Evolutionary conservation across 2,888 invertebrate species (phyloP).

Genomic region (Exocentrus adspersus): DNA sequence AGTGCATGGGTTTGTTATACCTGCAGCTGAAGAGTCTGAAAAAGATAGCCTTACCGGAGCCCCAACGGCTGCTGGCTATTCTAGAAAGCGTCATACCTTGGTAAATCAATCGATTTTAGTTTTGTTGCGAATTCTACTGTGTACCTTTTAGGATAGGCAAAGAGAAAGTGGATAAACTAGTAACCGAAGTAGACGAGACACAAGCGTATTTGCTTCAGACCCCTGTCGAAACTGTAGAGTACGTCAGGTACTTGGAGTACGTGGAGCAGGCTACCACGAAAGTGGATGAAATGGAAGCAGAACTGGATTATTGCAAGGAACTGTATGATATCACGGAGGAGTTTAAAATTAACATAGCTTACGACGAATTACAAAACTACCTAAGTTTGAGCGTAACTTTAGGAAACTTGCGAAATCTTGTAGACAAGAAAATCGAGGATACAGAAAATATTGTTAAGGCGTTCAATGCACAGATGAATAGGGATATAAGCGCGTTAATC

Average conservation of each 20-base stretch:
- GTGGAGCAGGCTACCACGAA: slow-evolving; percentile 72
- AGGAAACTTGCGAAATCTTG: slow-evolving; percentile 72
- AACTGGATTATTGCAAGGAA: slow-evolving; percentile 83
- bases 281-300: slow-evolving; percentile 77
- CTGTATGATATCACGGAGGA: slow-evolving; percentile 86
- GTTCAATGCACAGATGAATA: slow-evolving; percentile 79
- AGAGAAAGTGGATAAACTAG: slow-evolving; percentile 65
- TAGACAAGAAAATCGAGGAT: slow-evolving; percentile 77
- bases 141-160: slow-evolving; percentile 69
- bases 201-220: slow-evolving; percentile 70
- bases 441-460: slow-evolving; percentile 74
- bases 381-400: slow-evolving; percentile 71
- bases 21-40: slow-evolving; percentile 78
- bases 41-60: slow-evolving; percentile 76
- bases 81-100: slow-evolving; percentile 72
- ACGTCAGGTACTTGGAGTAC: slow-evolving; percentile 77
- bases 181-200: slow-evolving; percentile 73
- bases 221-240: slow-evolving; percentile 77
- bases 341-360: slow-evolving; percentile 76
- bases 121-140: too few relatives aligned
- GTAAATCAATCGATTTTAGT: too few relatives aligned
- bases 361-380: slow-evolving; percentile 76
- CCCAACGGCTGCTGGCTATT: slow-evolving; percentile 74
- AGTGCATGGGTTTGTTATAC: slow-evolving; percentile 78
- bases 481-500: slow-evolving; percentile 79